Evolutionary conservation across 92 coral and sea anemone genomes (phyloP).

Genomic region (Parazoanthus atlanticus): DNA sequence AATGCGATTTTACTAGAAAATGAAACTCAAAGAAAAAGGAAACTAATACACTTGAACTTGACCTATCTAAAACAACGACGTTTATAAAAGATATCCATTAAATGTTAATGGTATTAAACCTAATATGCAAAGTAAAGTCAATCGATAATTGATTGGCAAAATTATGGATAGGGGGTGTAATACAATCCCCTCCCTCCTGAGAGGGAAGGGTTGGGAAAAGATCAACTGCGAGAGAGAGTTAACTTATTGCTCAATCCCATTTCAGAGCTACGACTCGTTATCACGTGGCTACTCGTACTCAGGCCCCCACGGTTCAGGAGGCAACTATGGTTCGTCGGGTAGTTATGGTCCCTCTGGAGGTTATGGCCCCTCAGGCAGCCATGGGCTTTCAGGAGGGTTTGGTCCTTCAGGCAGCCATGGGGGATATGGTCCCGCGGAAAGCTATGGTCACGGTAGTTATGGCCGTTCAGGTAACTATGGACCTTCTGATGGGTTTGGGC

Average conservation of each 20-base stretch:
- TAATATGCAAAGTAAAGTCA: no score
- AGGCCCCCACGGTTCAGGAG: conserved; percentile 3
- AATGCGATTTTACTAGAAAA: no score
- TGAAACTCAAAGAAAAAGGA: no score
- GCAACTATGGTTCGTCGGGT: conserved; percentile 9
- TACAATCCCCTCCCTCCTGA: no score
- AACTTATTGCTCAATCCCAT: background rate
- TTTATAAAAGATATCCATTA: no score
- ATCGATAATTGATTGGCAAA: no score
- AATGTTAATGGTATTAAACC: no score
- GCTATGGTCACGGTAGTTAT: conserved; percentile 1
- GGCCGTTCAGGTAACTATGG: background rate
- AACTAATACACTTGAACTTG: no score
- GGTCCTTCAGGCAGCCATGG: conserved; percentile 5
- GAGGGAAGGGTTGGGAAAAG: no score
- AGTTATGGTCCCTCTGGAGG: background rate
- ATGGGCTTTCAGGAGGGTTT: background rate
- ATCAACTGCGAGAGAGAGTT: no score
- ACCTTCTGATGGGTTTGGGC: conserved; percentile 1
- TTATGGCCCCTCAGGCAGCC: background rate
- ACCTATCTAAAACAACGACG: no score
- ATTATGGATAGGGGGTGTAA: no score
- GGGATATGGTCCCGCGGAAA: conserved; percentile 3
- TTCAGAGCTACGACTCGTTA: conserved; percentile 17
- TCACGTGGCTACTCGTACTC: conserved; percentile 10